These are phyloP conservation scores for Melanostoma mellinum DNA, from an alignment of 2,888 invertebrate species.

Conservation along the genomic window DNA sequence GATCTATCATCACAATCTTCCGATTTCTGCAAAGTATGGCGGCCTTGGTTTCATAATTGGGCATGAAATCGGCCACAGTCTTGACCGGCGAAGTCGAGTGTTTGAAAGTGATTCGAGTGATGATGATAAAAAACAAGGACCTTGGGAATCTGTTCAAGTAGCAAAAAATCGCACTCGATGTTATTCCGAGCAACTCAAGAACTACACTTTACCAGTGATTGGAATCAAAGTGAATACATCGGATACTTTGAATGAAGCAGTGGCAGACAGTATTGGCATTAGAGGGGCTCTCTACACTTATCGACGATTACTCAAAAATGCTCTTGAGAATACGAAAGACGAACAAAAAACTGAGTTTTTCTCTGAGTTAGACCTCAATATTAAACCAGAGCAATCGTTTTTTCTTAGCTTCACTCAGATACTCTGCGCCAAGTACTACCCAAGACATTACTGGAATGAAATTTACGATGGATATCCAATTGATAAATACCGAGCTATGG, in stretches of 20 bases:
- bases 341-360: slow-evolving; percentile 74
- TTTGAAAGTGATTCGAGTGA: no score
- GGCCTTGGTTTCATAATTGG: slow-evolving; percentile 79
- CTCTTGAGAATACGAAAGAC: slow-evolving; percentile 4
- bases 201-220: no score
- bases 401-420: slow-evolving; percentile 79
- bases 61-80: slow-evolving; percentile 79
- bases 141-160: slow-evolving; percentile 44
- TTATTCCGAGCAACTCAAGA: no score
- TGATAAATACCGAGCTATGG: slow-evolving; percentile 79
- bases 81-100: slow-evolving; percentile 76
- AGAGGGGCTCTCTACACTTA: no score
- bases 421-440: slow-evolving; percentile 78
- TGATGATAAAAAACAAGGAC: background rate
- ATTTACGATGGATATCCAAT: slow-evolving; percentile 75
- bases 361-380: slow-evolving; percentile 76
- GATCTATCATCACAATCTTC: slow-evolving; percentile 77
- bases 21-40: slow-evolving; percentile 78
- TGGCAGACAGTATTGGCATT: no score
- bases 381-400: slow-evolving; percentile 78
- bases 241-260: no score
- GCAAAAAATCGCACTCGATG: slow-evolving; percentile 15
- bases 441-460: slow-evolving; percentile 78
- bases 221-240: no score
- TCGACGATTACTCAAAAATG: no score